Evolutionary conservation across 2,888 invertebrate species (phyloP).

Genomic region (Resseliella maxima): DNA sequence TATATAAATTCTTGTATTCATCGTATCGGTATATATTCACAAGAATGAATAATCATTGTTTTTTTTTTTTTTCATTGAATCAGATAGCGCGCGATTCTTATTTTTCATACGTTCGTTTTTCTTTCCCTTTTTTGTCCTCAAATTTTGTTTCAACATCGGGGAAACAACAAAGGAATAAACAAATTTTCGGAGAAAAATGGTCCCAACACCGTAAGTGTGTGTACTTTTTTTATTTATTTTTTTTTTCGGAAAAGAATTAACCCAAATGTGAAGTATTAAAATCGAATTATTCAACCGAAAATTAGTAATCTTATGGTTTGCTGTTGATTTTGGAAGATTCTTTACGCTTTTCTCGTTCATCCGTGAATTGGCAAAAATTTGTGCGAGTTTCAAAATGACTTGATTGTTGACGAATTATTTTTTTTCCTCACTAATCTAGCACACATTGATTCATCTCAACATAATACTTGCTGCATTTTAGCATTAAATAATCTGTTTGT

Average conservation of each 20-base stretch:
- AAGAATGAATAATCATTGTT: too few species aligned
- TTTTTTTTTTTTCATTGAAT: too few species aligned
- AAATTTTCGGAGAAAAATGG: background rate
- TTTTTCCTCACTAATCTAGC: too few species aligned
- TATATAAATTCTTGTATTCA: background rate
- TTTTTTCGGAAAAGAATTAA: background rate
- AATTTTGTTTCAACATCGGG: background rate
- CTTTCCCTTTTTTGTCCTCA: background rate
- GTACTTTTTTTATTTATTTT: background rate
- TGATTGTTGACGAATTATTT: too few species aligned
- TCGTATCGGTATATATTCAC: too few species aligned
- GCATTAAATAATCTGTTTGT: too few species aligned
- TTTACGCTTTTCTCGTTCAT: too few species aligned
- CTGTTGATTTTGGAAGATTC: too few species aligned
- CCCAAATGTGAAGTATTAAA: background rate
- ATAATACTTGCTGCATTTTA: too few species aligned
- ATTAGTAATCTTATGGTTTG: background rate
- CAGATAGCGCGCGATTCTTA: too few species aligned
- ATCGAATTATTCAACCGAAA: background rate
- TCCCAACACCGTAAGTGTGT: background rate
- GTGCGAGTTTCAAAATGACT: background rate
- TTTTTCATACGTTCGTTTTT: background rate
- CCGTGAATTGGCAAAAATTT: background rate
- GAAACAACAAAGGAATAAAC: background rate
- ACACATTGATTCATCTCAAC: background rate